A percentile compares a stretch with the other conserved stretches of the same genome.
Conservation (phyloP, 1,140 invertebrate genomes). For the Aradophagus sp. region DNA sequence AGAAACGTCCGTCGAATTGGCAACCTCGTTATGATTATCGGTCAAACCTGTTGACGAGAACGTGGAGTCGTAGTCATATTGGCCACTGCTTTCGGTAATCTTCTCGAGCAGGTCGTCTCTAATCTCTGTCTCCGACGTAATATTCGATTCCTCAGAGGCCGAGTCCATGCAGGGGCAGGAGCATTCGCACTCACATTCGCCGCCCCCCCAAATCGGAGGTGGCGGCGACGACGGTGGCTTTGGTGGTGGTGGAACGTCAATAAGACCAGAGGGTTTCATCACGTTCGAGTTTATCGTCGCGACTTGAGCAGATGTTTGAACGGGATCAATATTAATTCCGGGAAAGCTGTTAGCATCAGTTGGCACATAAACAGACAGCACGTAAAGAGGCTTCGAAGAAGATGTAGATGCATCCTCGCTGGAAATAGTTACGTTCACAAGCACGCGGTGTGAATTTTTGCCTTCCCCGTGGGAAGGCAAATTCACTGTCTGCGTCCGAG, state of each 20-base stretch:
- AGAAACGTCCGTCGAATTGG: conserved; percentile 32
- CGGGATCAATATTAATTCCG: conserved; percentile 77
- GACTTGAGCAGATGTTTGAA: conserved; percentile 56
- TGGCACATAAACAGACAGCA: conserved; percentile 83
- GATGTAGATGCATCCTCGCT: conserved; percentile 75
- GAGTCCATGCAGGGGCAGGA: conserved; percentile 80
- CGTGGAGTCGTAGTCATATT: neutral
- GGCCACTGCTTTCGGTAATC: conserved; percentile 38
- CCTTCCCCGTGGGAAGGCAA: neutral
- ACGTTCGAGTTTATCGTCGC: conserved; percentile 15
- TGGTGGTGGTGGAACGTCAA: conserved; percentile 59
- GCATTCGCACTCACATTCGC: conserved; percentile 84
- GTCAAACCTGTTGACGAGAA: conserved; percentile 25
- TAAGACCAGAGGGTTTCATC: conserved; percentile 15
- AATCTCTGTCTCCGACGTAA: no score
- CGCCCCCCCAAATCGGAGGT: conserved; percentile 74
- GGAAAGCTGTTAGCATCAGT: conserved; percentile 76
- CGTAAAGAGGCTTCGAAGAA: conserved; percentile 80
- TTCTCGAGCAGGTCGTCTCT: conserved; percentile 15
- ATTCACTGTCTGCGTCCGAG: conserved; percentile 33
- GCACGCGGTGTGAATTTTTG: conserved; percentile 66
- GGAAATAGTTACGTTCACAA: conserved; percentile 85
- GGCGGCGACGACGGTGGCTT: conserved; percentile 64
- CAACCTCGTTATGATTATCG: conserved; percentile 30
- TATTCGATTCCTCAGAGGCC: conserved; percentile 69